Conservation (phyloP, 2,888 invertebrate species). For the Emmelina monodactyla region DNA sequence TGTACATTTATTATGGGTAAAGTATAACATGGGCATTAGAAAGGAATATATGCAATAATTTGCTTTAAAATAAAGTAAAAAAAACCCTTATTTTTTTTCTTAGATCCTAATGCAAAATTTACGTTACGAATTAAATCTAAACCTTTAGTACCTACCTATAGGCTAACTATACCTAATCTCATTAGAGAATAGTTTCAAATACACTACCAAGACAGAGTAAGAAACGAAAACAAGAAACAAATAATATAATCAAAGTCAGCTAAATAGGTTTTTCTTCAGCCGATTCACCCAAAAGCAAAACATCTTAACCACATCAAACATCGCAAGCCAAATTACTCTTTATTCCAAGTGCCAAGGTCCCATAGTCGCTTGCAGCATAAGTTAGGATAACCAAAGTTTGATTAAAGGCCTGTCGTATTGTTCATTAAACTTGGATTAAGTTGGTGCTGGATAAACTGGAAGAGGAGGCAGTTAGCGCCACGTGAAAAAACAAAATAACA, state of each 20-base stretch:
- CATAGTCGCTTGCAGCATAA: slow-evolving; percentile 20
- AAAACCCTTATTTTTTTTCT: too few relatives aligned
- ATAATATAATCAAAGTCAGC: slow-evolving; percentile 58
- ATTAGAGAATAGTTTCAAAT: too few relatives aligned
- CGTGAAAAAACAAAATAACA: slow-evolving; percentile 40
- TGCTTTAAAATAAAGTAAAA: too few relatives aligned
- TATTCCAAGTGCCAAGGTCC: neutral
- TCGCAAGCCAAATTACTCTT: slow-evolving; percentile 20
- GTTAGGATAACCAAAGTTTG: slow-evolving; percentile 60
- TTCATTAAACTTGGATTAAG: slow-evolving; percentile 69
- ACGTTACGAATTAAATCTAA: too few relatives aligned
- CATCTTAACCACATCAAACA: slow-evolving; percentile 16
- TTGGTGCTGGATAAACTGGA: slow-evolving; percentile 64
- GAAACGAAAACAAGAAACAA: slow-evolving; percentile 53
- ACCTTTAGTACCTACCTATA: too few relatives aligned
- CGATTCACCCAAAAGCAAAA: slow-evolving; percentile 20
- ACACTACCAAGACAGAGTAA: too few relatives aligned
- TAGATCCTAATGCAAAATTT: too few relatives aligned
- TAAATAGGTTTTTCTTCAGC: slow-evolving; percentile 59
- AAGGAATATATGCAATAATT: too few relatives aligned
- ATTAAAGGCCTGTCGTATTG: slow-evolving; percentile 67
- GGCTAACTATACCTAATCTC: too few relatives aligned
- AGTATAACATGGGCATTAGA: too few relatives aligned
- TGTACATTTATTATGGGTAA: too few relatives aligned
- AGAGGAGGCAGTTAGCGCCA: slow-evolving; percentile 62